Base-by-base conservation (phyloP, 2,888 invertebrate species). In the Eupithecia subumbrata region DNA sequence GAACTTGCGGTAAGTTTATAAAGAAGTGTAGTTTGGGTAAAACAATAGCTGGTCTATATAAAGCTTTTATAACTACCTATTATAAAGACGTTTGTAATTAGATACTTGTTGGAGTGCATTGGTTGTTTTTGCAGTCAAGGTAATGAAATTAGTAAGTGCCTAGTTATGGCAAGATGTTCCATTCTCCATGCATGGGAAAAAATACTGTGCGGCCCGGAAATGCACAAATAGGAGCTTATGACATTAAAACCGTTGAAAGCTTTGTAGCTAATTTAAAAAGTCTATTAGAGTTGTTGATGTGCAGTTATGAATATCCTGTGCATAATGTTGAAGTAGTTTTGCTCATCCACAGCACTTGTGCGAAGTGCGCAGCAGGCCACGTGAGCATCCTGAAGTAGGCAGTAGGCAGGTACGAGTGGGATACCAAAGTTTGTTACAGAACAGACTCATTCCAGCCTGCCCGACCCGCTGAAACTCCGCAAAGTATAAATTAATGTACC, bases 401-500 rank as follows among this genome's bases (percentile, higher is more conserved):
- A 78, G 78, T 78, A 81, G 79, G 52, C 52, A 52, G 56, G 56
- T 22, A 12, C 25, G 60, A 60, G 56, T 56, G 22, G 56, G 79
- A 83, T 82, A 82, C 82, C 82, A 82, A 83, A 85, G 81, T 81
- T 82, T 78, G 80, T 80, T 79, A 74, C 75, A 34, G 74, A 80
- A 78, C 78, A 79, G 76, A 77, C 78, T 80, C 79, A 81, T 79
- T 79, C 75, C 73, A 78, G 76, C 64, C 60, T 25, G 22, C 60
- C 60, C 60, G 60, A 60, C 60, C 67, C 68, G 68, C 72, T 68
- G 72, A 60, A 73, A 73, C 69, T 69, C 40, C 34, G 34, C 25
- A 68, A 45, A 68, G 68, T 68, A 68, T 86, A 91, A 91, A 92
- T 91, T 91, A 92, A 90, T 90, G 89, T 89, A 88, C 68, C 88